A percentile compares a stretch with the other conserved stretches of the same genome.
phyloP scores from a whole-genome alignment of 2,797 vertebrate species.

The Chaenodraco wilsoni region DNA sequence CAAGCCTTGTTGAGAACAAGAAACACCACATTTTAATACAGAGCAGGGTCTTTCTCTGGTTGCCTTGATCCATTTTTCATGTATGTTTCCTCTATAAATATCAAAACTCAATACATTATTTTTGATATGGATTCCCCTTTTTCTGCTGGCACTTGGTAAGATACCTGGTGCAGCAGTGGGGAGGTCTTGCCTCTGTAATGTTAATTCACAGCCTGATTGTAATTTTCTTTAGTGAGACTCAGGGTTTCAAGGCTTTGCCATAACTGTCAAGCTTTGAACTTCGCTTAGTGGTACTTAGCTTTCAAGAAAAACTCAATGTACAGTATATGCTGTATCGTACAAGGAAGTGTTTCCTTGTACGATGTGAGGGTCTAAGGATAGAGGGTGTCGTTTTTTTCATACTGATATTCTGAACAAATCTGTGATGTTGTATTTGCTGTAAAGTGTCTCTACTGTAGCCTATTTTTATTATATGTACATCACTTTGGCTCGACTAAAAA shows the following conservation, averaged over 20 bases:
- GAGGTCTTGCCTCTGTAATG: conserved; percentile 47
- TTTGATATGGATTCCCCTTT: conserved; percentile 62
- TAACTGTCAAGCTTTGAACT: conserved; percentile 41
- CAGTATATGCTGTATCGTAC: background rate
- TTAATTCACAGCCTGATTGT: conserved; percentile 46
- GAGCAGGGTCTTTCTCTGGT: conserved; percentile 8
- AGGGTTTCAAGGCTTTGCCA: conserved; percentile 15
- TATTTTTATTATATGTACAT: too few species aligned
- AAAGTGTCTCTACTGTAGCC: too few species aligned
- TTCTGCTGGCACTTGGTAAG: conserved; percentile 36
- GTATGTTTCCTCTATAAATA: conserved; percentile 47
- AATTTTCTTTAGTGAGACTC: conserved; percentile 39
- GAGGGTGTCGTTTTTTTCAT: too few species aligned
- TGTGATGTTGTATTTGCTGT: too few species aligned
- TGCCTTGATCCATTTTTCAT: conserved; percentile 58
- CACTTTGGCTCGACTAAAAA: too few species aligned
- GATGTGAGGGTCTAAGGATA: too few species aligned
- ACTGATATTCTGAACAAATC: too few species aligned
- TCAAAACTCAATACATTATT: conserved; percentile 56
- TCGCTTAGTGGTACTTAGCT: conserved; percentile 38
- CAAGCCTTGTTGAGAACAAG: conserved; percentile 15
- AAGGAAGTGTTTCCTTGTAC: too few species aligned
- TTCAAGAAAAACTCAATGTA: conserved; percentile 35
- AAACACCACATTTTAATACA: conserved; percentile 23
- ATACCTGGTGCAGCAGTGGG: conserved; percentile 29